Evolutionary conservation across 2,797 vertebrate species (phyloP), one percentile per base, ranked within the genome.

Genomic region (Falco novaeseelandiae): DNA sequence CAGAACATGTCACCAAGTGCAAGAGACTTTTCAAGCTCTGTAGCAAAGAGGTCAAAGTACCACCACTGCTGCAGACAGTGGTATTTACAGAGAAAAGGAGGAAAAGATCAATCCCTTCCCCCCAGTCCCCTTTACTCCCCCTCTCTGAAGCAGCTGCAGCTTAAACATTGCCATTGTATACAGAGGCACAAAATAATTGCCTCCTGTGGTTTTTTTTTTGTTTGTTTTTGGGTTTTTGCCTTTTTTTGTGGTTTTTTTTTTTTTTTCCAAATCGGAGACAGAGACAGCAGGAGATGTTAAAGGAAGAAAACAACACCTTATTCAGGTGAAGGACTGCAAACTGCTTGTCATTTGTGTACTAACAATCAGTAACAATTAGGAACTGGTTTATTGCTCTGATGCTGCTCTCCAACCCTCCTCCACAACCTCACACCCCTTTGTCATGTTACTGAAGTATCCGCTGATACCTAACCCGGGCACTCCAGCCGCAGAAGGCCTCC

Each of bases 1-100:
- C 80, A 90, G 38, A 86, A 95, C 66, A 87, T 84, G 96, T 96
- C 96, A 97, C 95, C 94, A 96, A 97, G 93, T 96, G 94, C 96
- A 85, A 87, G 58, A 96, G 93, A 92, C 93, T 97, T 94, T 96
- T 93, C 66, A 62, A 90, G 82, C 78, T 83, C 87, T 88, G 76
- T 66, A 86, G 59, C 76, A 89, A 58, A 54, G 91, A 89, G 96
- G 96, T 97, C 97, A 96, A 74, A 93, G 72, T 49, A 55, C 32
- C 71, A 89, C 29, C 73, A 48, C 46, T 6, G 14, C 90, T 54
- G 61, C 73, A 76, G 86, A 95, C 81, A 57, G 89, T 85, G 79
- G 92, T 84, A 90, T 96, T 95, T 92, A 92, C 54, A 94, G 86
- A 42, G 93, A 81, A 97, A 96, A 93, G 34, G 67, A 87, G 40